These are phyloP conservation scores for Gallinago paraguaiae DNA, from an alignment of 2,113 vertebrate genomes.

Conservation along the genomic window DNA sequence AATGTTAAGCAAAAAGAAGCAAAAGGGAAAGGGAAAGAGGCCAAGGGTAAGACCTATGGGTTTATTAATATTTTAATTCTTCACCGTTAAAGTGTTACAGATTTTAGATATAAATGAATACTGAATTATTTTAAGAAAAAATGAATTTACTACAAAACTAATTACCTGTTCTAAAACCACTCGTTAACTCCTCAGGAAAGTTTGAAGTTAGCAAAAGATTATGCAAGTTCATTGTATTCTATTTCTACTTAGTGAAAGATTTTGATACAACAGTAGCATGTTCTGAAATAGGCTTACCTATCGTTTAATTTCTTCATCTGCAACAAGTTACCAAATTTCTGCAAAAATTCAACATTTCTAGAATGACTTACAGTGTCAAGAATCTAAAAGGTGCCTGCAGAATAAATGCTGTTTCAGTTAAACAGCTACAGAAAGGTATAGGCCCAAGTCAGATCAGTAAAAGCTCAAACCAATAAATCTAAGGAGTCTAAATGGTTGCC, in stretches of 20 bases:
- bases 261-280: not conserved
- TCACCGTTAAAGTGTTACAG: not conserved
- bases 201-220: not conserved
- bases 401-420: not conserved
- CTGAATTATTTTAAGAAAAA: not conserved
- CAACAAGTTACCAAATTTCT: not conserved
- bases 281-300: not conserved
- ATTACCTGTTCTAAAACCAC: not conserved
- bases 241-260: not conserved
- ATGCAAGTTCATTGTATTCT: not conserved
- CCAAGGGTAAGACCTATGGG: slow-evolving; percentile 76
- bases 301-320: not conserved
- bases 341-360: not conserved
- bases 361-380: not conserved
- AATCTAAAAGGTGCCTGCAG: not conserved
- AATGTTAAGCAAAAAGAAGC: slow-evolving; percentile 83
- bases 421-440: not conserved
- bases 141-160: not conserved
- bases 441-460: not conserved
- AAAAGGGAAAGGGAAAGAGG: slow-evolving; percentile 85
- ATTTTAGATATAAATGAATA: not conserved
- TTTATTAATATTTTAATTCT: slow-evolving; percentile 4
- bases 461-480: not conserved
- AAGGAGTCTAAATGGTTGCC: not conserved
- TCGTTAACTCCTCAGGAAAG: not conserved